phyloP scores from a whole-genome alignment of 2,888 invertebrate genomes.

The Spisula subtruncata region DNA sequence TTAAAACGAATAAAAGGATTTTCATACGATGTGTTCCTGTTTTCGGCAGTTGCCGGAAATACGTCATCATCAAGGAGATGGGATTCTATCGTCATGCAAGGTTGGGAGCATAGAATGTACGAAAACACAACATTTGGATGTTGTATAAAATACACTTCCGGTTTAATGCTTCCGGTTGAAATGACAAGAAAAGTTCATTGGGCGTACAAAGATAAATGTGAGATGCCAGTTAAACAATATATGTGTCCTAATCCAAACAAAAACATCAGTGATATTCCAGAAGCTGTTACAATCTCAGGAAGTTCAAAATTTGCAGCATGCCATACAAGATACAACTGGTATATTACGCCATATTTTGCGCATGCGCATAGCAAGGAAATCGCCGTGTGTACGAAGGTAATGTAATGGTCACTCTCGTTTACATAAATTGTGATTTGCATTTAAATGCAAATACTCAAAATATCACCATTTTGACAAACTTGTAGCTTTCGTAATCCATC shows the following conservation, averaged over 20 bases:
- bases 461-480: too few species aligned
- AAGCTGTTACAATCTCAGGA: slow-evolving; percentile 46
- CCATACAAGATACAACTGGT: slow-evolving; percentile 53
- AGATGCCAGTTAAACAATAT: slow-evolving; percentile 57
- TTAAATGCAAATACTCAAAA: too few species aligned
- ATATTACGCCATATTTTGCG: slow-evolving; percentile 54
- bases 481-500: too few species aligned
- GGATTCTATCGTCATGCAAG: slow-evolving; percentile 55
- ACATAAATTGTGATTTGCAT: too few species aligned
- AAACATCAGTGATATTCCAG: slow-evolving; percentile 7
- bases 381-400: slow-evolving; percentile 65
- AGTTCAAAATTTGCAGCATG: slow-evolving; percentile 29
- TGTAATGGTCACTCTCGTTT: too few species aligned
- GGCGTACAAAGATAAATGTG: slow-evolving; percentile 29
- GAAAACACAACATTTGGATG: slow-evolving; percentile 50
- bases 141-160: slow-evolving; percentile 58
- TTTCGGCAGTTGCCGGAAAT: slow-evolving; percentile 65
- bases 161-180: slow-evolving; percentile 27
- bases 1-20: slow-evolving; percentile 49
- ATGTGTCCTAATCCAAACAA: slow-evolving; percentile 56
- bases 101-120: slow-evolving; percentile 57
- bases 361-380: slow-evolving; percentile 51
- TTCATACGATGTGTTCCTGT: slow-evolving; percentile 56
- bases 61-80: slow-evolving; percentile 46
- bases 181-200: slow-evolving; percentile 53